Conservation (phyloP, 1,140 invertebrate species). For the Saccostrea echinata region DNA sequence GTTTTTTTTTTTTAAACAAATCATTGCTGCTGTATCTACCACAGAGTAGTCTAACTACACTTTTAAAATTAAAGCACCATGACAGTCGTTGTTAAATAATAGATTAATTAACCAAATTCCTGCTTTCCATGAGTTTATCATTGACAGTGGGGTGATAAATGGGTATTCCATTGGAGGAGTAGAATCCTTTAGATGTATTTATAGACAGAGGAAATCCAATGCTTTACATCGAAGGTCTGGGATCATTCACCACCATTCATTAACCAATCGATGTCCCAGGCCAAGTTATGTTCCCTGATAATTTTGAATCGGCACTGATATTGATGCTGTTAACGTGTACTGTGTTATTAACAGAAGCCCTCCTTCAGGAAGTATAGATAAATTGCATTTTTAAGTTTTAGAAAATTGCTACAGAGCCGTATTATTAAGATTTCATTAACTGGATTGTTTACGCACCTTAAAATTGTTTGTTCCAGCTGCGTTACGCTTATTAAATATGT, state of each 20-base stretch:
- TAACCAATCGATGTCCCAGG: background rate
- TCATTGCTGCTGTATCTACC: no score
- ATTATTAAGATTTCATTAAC: conserved; percentile 18
- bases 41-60: no score
- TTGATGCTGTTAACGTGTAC: background rate
- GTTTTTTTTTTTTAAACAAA: no score
- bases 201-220: background rate
- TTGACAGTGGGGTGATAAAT: background rate
- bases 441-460: conserved; percentile 17
- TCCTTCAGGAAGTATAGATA: background rate
- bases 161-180: background rate
- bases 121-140: background rate
- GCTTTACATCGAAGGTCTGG: background rate
- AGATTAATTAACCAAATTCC: background rate
- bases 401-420: background rate
- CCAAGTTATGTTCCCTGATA: background rate
- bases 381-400: background rate
- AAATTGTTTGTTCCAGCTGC: conserved; percentile 27
- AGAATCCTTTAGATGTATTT: background rate
- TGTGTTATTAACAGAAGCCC: background rate
- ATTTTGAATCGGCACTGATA: background rate
- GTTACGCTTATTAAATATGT: background rate
- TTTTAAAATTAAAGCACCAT: background rate
- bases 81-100: background rate
- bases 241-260: conserved; percentile 3